Percentiles rank a stretch among this genome's conserved stretches.
phyloP scores from a whole-genome alignment of 2,113 vertebrate genomes.

The Accipiter cooperii region DNA sequence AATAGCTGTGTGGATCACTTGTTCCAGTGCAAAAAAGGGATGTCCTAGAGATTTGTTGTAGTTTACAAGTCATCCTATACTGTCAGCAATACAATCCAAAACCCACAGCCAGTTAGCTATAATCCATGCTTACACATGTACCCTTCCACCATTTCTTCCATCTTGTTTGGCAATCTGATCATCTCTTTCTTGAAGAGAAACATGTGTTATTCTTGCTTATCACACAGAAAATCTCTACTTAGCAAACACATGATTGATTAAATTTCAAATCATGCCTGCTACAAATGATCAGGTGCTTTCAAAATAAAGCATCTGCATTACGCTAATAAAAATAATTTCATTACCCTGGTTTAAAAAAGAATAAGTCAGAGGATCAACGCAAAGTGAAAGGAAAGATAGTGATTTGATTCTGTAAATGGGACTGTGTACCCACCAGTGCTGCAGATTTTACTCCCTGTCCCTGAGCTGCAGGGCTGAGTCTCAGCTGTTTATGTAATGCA shows the following conservation, averaged over 20 bases:
- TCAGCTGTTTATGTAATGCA: conserved; percentile 14
- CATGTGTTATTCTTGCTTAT: neutral
- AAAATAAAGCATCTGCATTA: neutral
- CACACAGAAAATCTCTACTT: neutral
- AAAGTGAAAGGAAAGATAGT: neutral
- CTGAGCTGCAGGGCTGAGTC: neutral
- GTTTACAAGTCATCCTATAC: neutral
- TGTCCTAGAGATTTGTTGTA: neutral
- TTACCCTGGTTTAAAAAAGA: neutral
- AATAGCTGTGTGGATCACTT: neutral
- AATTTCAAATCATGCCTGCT: neutral
- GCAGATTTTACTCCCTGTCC: neutral
- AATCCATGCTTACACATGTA: neutral
- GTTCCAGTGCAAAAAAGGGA: neutral
- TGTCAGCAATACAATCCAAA: neutral
- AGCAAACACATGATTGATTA: neutral
- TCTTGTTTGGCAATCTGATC: neutral
- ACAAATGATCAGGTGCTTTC: neutral
- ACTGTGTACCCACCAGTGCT: neutral
- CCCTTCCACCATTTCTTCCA: neutral
- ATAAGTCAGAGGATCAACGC: neutral
- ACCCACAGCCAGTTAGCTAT: neutral
- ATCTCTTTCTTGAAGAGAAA: neutral
- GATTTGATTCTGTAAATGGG: neutral
- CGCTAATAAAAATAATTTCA: neutral